These are phyloP conservation scores for Eufriesea mexicana DNA, from an alignment of 1,140 invertebrate genomes.

Conservation along the genomic window DNA sequence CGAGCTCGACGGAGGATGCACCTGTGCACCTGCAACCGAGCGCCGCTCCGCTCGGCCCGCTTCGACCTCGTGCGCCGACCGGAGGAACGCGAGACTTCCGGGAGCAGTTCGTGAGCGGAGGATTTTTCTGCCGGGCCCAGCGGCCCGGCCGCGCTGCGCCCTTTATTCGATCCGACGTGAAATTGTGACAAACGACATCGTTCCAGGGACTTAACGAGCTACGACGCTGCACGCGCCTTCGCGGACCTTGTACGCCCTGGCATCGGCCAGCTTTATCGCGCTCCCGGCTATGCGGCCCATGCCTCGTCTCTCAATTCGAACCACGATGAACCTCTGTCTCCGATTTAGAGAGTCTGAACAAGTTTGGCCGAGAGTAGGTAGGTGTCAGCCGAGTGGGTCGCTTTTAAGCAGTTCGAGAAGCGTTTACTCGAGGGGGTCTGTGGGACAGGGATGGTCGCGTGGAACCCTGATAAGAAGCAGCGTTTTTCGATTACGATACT, in stretches of 20 bases:
- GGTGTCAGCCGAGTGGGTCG: too few relatives aligned
- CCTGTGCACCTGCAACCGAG: slow-evolving; percentile 60
- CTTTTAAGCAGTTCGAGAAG: too few relatives aligned
- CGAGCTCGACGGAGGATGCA: slow-evolving; percentile 61
- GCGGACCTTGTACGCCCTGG: not conserved
- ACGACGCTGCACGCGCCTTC: slow-evolving; percentile 28
- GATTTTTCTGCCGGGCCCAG: slow-evolving; percentile 8
- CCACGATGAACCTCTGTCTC: not conserved
- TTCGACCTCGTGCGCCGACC: slow-evolving; percentile 42
- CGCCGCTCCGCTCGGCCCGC: slow-evolving; percentile 2
- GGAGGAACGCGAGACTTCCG: slow-evolving; percentile 54
- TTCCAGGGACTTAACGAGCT: slow-evolving; percentile 34
- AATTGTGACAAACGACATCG: slow-evolving; percentile 52
- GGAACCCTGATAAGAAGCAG: too few relatives aligned
- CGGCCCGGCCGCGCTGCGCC: not conserved
- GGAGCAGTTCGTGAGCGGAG: slow-evolving; percentile 38
- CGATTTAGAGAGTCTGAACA: too few relatives aligned
- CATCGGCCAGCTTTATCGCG: not conserved
- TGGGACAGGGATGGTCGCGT: too few relatives aligned
- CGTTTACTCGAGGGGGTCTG: too few relatives aligned
- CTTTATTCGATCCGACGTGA: slow-evolving; percentile 35
- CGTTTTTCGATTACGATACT: too few relatives aligned
- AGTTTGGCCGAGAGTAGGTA: too few relatives aligned
- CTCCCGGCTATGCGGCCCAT: not conserved
- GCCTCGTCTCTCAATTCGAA: not conserved